Conservation (phyloP, 2,113 vertebrate genomes). For the Australoheros scitulus region DNA sequence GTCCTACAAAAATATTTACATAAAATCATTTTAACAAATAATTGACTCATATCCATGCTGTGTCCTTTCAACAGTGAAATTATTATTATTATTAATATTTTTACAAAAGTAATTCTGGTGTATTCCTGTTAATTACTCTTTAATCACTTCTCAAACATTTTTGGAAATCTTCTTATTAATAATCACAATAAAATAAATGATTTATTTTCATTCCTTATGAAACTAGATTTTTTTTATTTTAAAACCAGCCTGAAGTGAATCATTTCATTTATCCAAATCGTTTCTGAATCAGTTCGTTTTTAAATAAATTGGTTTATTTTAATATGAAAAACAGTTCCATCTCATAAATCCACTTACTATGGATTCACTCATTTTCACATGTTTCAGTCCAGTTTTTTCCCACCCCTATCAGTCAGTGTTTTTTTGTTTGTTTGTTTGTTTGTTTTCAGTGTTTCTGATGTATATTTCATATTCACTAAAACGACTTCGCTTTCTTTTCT, state of each 20-base stretch:
- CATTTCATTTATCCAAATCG: neutral
- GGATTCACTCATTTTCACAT: neutral
- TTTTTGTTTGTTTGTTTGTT: neutral
- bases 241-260: neutral
- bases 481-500: neutral
- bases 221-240: constrained; percentile 6
- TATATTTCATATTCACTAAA: neutral
- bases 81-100: neutral
- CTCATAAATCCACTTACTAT: neutral
- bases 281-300: neutral
- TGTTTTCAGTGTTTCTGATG: neutral
- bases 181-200: neutral
- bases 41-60: neutral
- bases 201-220: neutral
- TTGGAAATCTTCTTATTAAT: neutral
- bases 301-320: neutral
- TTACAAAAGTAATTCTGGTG: neutral
- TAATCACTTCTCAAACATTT: neutral
- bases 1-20: neutral
- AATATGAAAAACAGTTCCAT: neutral
- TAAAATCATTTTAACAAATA: neutral
- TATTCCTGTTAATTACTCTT: neutral
- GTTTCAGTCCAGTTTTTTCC: neutral
- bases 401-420: neutral
- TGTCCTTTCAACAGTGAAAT: neutral